Evolutionary conservation across 2,113 vertebrate species (phyloP), one percentile per base, ranked within the genome.

Genomic region (Lampris megalopsis): DNA sequence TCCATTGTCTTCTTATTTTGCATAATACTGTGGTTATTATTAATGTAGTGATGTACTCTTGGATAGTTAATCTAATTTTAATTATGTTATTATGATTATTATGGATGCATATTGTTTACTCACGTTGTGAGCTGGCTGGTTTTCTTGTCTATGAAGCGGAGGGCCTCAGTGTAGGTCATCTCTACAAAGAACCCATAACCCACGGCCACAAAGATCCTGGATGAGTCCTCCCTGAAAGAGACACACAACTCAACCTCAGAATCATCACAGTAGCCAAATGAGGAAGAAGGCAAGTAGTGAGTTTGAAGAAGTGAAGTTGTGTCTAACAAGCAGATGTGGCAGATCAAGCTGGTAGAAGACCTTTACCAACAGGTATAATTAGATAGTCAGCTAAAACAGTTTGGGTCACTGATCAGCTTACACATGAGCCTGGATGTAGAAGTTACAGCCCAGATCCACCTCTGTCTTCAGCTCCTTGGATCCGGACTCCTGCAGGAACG

Each of bases 141-240:
- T 83, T 97, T 97, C 75, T 94, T 96, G 49, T 97, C 95, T 67
- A 97, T 96, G 80, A 98, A 97, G 5, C 84, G 87, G 69, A 98
- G 93, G 0, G 97, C 96, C 80, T 98, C 97, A 2, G 92, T 71
- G 60, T 95, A 88, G 1, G 89, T 96, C 88, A 98, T 88, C 78
- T 98, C 96, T 49, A 96, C 92, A 41, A 95, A 98, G 90, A 98
- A 97, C 5, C 97, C 96, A 48, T 95, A 97, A 43, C 97, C 97
- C 3, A 98, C 86, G 0, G 95, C 94, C 58, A 97, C 93, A 1
- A 92, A 96, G 74, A 98, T 95, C 83, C 86, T 95, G 54, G 96
- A 96, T 1, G 94, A 62, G 75, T 98, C 95, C 41, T 94, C 91
- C 1, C 97, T 97, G 86, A 1, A 68, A 68, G 11, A 41, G 45